Conservation (phyloP, 2,797 vertebrate genomes). For the Gymnoscopelus braueri region DNA sequence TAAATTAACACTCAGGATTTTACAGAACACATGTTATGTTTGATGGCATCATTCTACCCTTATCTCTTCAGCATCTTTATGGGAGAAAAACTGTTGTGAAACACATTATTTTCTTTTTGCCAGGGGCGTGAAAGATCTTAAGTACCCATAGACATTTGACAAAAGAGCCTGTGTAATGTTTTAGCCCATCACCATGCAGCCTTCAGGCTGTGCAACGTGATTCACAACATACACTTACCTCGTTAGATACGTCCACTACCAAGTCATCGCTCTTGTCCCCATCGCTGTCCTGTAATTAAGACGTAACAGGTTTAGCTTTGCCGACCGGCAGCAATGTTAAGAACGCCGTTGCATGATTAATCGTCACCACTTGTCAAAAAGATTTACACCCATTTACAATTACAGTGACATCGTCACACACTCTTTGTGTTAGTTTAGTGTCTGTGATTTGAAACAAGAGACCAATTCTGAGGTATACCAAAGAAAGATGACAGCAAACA, state of each 20-base stretch:
- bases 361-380: too few relatives aligned
- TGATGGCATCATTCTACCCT: slow-evolving; percentile 62
- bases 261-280: slow-evolving; percentile 97
- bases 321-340: too few relatives aligned
- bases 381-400: too few relatives aligned
- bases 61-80: slow-evolving; percentile 68
- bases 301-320: slow-evolving; percentile 7
- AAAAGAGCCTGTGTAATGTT: slow-evolving; percentile 48
- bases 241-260: slow-evolving; percentile 96
- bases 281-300: slow-evolving; percentile 89
- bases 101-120: slow-evolving; percentile 55
- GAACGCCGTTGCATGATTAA: too few relatives aligned
- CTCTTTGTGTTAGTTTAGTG: too few relatives aligned
- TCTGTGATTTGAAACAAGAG: too few relatives aligned
- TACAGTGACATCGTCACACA: not conserved
- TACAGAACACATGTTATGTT: slow-evolving; percentile 59
- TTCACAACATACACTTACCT: slow-evolving; percentile 78
- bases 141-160: slow-evolving; percentile 41
- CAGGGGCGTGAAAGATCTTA: slow-evolving; percentile 47
- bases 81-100: slow-evolving; percentile 47
- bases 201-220: slow-evolving; percentile 53
- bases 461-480: not conserved
- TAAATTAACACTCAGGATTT: too few relatives aligned
- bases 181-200: slow-evolving; percentile 15
- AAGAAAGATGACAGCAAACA: not conserved